Evolutionary conservation across 2,888 invertebrate species (phyloP).

Genomic region (Barypeithes pellucidus): DNA sequence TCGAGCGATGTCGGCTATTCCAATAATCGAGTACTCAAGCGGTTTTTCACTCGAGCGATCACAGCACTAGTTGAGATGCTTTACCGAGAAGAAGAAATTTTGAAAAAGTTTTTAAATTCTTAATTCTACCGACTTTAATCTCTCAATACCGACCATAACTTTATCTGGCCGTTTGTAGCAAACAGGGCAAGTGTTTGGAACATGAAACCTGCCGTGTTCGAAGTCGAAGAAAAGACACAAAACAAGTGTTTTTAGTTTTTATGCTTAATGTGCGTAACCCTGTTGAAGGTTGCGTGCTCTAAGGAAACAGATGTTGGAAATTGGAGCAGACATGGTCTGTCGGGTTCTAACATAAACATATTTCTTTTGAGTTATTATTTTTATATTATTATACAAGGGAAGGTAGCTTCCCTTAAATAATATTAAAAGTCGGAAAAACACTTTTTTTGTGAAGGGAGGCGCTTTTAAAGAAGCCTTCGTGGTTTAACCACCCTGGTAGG

Average conservation of each 20-base stretch:
- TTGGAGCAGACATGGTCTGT: conserved; percentile 19
- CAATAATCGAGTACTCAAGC: too few relatives aligned
- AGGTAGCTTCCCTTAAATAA: too few relatives aligned
- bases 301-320: conserved; percentile 17
- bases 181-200: conserved; percentile 17
- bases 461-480: too few relatives aligned
- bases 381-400: too few relatives aligned
- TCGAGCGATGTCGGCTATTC: too few relatives aligned
- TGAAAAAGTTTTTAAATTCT: not conserved
- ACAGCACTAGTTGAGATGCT: too few relatives aligned
- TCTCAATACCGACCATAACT: not conserved
- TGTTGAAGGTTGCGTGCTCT: conserved; percentile 20
- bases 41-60: too few relatives aligned
- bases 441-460: too few relatives aligned
- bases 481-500: too few relatives aligned
- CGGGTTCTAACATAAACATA: not conserved
- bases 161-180: conserved; percentile 14
- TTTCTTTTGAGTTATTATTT: not conserved
- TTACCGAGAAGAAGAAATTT: too few relatives aligned
- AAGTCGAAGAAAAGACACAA: conserved; percentile 10
- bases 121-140: not conserved
- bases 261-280: conserved; percentile 3
- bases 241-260: conserved; percentile 26
- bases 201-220: conserved; percentile 12
- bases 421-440: too few relatives aligned